Base-by-base conservation (phyloP, 2,113 vertebrate species). In the Regulus satrapa region DNA sequence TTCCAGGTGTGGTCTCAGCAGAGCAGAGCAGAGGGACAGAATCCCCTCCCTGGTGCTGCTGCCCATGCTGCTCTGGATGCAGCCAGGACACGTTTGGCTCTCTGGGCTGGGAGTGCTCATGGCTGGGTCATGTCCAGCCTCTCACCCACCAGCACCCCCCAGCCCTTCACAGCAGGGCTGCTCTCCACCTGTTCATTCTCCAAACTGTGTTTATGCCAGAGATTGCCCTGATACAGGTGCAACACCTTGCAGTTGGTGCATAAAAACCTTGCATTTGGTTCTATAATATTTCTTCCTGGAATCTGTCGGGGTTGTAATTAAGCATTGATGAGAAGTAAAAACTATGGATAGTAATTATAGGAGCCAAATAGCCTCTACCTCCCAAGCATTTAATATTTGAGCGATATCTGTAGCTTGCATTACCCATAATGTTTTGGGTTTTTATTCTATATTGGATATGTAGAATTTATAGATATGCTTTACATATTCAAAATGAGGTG, bases 131-230 rank as follows among this genome's bases (percentile, higher is more conserved):
- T n/a, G 59, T 9, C 36, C 59, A 66, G 32, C 67, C 51, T 9
- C 43, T 51, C 67, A 58, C 0, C 14, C 43, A 66, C 25, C 58
- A 28, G 31, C 36, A 51, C 1, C 8, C 6, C 8, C 26, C 32
- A 32, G 5, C 0, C 15, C 18, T 73, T 43, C 58, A 25, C 0
- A 0, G 12, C 56, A 41, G 51, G 12, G 31, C 34, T 64, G 49
- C 14, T 58, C 13, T 66, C 3, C 0, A 14, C 16, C 6, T 31
- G 10, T 4, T 46, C n/a, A 54, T 40, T 40, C 5, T 4, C 15
- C 11, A 82, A 40, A 4, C 29, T 40, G 6, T 25, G 9, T 1
- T 52, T 23, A 31, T 38, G 9, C 4, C 1, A 9, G 29, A 3
- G 3, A 1, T 18, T 54, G 25, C 9, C 45, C n/a, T 12, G 6